phyloP scores from a whole-genome alignment of 92 coral and sea anemone genomes.

The Zoanthus gigantus region DNA sequence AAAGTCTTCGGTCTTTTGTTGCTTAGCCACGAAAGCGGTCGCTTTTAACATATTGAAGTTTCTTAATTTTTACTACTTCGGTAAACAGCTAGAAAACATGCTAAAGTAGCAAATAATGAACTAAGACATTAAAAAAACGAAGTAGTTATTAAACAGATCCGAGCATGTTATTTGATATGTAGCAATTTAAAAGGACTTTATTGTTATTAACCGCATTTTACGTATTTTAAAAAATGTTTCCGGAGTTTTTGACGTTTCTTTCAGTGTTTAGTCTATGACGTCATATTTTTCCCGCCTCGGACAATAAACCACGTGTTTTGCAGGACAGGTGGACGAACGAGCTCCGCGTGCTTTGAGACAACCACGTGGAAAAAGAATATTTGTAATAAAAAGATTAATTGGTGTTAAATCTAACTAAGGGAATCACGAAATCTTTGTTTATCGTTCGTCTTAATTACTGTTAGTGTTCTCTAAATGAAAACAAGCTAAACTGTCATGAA shows the following conservation, averaged over 20 bases:
- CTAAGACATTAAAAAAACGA: background rate
- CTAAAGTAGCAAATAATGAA: background rate
- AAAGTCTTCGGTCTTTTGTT: too few relatives aligned
- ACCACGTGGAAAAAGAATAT: background rate
- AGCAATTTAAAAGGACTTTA: background rate
- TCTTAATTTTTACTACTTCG: background rate
- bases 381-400: conserved; percentile 18
- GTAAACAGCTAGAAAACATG: background rate
- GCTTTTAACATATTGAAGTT: too few relatives aligned
- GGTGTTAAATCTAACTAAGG: background rate
- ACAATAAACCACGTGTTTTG: conserved; percentile 31
- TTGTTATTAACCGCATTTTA: background rate
- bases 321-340: conserved; percentile 13
- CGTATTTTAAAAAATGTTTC: conserved; percentile 3
- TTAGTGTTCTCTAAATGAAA: background rate
- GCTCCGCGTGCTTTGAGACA: conserved; percentile 13
- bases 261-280: background rate
- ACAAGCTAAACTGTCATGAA: background rate
- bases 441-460: background rate
- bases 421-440: conserved; percentile 34
- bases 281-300: conserved; percentile 18
- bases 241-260: conserved; percentile 15
- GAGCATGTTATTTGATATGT: background rate
- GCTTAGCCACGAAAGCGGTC: too few relatives aligned
- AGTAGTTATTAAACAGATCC: background rate